phyloP scores from a whole-genome alignment of 2,888 invertebrate genomes.

The Invenusta paracnida region DNA sequence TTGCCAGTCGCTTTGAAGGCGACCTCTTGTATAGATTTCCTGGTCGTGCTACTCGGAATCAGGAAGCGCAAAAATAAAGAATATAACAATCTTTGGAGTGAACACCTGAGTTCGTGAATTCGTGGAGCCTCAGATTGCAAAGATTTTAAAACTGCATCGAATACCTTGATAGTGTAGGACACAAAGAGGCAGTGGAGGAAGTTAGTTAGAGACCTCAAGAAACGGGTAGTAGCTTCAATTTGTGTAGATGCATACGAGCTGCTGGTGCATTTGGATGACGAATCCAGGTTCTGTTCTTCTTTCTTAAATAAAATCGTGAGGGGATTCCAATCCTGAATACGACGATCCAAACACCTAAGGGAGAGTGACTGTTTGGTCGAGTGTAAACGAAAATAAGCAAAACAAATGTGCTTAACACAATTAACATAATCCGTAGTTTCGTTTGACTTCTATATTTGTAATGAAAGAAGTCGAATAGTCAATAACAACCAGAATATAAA shows the following conservation, averaged over 20 bases:
- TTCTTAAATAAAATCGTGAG: no score
- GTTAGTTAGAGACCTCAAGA: not conserved
- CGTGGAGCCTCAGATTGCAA: not conserved
- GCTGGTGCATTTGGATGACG: not conserved
- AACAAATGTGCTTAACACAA: no score
- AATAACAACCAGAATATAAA: no score
- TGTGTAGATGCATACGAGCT: not conserved
- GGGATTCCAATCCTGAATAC: no score
- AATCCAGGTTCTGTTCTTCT: no score
- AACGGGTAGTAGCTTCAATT: not conserved
- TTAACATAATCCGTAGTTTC: no score
- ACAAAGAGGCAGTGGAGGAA: not conserved
- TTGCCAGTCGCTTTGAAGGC: not conserved
- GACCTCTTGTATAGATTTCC: not conserved
- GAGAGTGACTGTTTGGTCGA: no score
- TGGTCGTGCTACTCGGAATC: not conserved
- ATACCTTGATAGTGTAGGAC: not conserved
- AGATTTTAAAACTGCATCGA: not conserved
- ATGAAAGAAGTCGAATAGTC: no score
- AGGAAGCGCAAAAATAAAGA: not conserved
- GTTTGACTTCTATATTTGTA: no score
- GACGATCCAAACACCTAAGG: no score
- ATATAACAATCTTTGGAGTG: not conserved
- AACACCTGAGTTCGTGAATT: not conserved
- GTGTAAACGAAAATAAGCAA: no score